Evolutionary conservation across 2,113 vertebrate genomes (phyloP), one percentile per base, ranked within the genome.

Genomic region (Anser cygnoides): DNA sequence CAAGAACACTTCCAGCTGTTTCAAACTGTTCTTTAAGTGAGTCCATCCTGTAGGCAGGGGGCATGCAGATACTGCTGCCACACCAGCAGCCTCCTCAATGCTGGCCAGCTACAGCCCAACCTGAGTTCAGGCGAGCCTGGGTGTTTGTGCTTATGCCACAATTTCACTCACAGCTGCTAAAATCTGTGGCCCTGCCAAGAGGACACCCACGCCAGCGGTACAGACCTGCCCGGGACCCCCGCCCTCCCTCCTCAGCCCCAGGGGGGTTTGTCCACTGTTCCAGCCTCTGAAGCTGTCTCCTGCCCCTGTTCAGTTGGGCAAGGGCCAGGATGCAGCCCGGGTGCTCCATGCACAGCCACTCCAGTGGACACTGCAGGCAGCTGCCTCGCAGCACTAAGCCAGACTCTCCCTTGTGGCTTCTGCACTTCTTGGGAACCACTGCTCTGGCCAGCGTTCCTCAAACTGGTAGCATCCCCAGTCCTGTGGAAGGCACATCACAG

Each of bases 111-210:
- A 23, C 49, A 54, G 14, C 87, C 39, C 66, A 37, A 16, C 10
- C 3, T 0, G 33, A 9, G 22, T 3, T 37, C 14, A 49, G 82
- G 37, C 0, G 0, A 75, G 26, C 63, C 57, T 28, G 0, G 2
- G 72, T 23, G 58, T 23, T 79, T 8, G 55, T 54, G 19, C 49
- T 9, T 17, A 2, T 28, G 9, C 26, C 5, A 0, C 63, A 37
- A 7, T 35, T 46, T 35, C 39, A 4, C n/a, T 3, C 2, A 6
- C 68, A 52, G 68, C 68, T 57, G 80, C 76, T 41, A 3, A 70
- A 65, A 9, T 25, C 46, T 14, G 44, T 13, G n/a, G 23, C 26
- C 41, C 35, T 19, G 20, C 39, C 44, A 28, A 31, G 39, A 35
- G 35, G 59, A 33, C 5, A 2, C 0, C 4, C 20, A 25, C 15